Evolutionary conservation across 2,888 invertebrate species (phyloP).

Genomic region (Dione juno): DNA sequence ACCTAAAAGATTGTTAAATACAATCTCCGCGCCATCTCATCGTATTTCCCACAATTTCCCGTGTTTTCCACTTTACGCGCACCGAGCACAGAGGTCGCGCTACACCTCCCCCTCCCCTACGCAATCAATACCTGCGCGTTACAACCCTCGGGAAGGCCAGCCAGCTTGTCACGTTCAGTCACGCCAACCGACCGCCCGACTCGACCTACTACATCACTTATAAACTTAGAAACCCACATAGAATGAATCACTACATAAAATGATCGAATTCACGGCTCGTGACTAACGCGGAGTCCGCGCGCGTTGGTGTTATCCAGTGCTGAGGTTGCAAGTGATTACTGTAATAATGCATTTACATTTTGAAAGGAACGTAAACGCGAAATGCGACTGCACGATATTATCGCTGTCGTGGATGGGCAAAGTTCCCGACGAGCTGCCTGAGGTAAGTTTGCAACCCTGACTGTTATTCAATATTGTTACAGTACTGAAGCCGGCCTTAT

Average conservation of each 20-base stretch:
- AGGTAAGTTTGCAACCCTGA: conserved; percentile 84
- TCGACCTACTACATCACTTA: conserved; percentile 52
- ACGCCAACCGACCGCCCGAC: conserved; percentile 62
- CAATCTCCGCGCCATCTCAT: conserved; percentile 65
- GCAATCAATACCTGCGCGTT: conserved; percentile 77
- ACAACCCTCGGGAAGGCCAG: conserved; percentile 54
- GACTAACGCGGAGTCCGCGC: conserved; percentile 46
- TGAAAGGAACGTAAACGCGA: conserved; percentile 95
- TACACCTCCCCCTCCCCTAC: conserved; percentile 58
- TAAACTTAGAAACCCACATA: conserved; percentile 38
- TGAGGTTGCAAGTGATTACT: conserved; percentile 51
- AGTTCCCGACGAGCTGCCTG: conserved; percentile 97
- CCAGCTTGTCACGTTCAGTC: conserved; percentile 69
- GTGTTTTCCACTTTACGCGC: conserved; percentile 53
- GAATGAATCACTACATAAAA: conserved; percentile 52
- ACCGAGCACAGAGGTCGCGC: conserved; percentile 65
- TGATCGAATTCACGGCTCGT: conserved; percentile 48
- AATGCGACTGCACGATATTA: conserved; percentile 97
- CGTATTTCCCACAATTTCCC: conserved; percentile 65
- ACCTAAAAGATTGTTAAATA: conserved; percentile 26
- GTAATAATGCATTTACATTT: conserved; percentile 96
- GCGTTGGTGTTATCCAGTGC: conserved; percentile 48
- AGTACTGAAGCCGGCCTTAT: background rate
- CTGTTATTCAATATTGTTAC: background rate
- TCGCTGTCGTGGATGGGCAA: conserved; percentile 99